Conservation (phyloP, 2,888 invertebrate species). For the Catocala fraxini region DNA sequence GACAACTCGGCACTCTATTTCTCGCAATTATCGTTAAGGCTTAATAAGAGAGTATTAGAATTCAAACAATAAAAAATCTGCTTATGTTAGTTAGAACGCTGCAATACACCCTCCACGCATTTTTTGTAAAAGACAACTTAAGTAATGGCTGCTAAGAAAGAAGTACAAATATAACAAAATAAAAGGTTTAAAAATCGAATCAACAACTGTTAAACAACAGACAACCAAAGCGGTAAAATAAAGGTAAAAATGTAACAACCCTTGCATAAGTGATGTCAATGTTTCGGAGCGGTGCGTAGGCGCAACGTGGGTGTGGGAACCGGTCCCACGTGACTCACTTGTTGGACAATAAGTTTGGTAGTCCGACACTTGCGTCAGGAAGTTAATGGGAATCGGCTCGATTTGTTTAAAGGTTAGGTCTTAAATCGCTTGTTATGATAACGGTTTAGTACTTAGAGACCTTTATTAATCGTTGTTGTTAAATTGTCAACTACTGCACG, state of each 20-base stretch:
- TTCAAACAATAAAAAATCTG: too few species aligned
- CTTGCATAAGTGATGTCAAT: constrained; percentile 60
- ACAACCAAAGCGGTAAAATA: constrained; percentile 15
- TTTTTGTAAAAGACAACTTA: too few species aligned
- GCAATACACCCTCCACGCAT: too few species aligned
- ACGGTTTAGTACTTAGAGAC: too few species aligned
- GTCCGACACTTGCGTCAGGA: constrained; percentile 57
- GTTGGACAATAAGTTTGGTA: constrained; percentile 65
- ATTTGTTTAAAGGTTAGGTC: constrained; percentile 13
- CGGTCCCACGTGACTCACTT: constrained; percentile 74
- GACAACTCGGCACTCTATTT: background rate
- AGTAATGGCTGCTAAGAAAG: too few species aligned
- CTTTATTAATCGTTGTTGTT: too few species aligned
- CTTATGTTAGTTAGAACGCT: too few species aligned
- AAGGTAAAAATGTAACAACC: constrained; percentile 41
- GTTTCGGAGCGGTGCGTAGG: constrained; percentile 65
- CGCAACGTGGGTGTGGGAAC: constrained; percentile 75
- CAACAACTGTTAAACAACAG: background rate
- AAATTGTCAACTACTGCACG: too few species aligned
- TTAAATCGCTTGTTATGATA: background rate
- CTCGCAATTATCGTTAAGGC: background rate
- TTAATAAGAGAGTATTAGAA: background rate
- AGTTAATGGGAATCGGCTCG: constrained; percentile 46
- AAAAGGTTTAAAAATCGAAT: too few species aligned
- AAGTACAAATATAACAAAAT: too few species aligned